Conservation (phyloP, 1,140 invertebrate genomes). For the Zeugodacus cucurbitae region DNA sequence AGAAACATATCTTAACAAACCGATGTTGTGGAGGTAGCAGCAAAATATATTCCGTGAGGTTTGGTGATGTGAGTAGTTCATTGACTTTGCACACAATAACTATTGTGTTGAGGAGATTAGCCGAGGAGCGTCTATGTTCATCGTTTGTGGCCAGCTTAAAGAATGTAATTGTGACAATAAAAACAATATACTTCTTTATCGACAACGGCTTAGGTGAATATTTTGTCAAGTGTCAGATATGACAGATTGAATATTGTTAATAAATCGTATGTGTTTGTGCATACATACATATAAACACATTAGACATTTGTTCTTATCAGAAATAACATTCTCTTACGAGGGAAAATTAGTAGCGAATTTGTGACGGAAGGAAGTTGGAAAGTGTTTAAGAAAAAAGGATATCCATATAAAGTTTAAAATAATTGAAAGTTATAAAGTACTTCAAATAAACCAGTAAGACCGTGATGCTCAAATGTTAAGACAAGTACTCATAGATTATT, state of each 20-base stretch:
- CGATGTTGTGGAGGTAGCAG: no score
- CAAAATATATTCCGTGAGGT: no score
- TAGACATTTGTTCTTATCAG: slow-evolving; percentile 23
- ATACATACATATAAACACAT: neutral
- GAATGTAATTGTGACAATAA: no score
- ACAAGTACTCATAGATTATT: neutral
- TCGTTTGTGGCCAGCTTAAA: no score
- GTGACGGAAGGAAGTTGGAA: neutral
- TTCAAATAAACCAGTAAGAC: neutral
- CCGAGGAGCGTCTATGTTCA: no score
- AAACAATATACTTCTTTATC: no score
- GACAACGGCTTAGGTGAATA: neutral
- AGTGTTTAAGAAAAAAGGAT: neutral
- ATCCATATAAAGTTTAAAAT: neutral
- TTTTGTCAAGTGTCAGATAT: neutral
- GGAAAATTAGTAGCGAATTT: neutral
- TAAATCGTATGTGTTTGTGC: neutral
- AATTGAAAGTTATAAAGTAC: neutral
- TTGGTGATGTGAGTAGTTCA: no score
- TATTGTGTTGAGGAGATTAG: no score
- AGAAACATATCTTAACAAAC: no score
- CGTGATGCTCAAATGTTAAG: neutral
- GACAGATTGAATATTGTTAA: neutral
- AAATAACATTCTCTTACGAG: slow-evolving; percentile 15
- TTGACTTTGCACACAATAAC: no score